Evolutionary conservation across 2,113 vertebrate genomes (phyloP).

Genomic region (Cairina moschata): DNA sequence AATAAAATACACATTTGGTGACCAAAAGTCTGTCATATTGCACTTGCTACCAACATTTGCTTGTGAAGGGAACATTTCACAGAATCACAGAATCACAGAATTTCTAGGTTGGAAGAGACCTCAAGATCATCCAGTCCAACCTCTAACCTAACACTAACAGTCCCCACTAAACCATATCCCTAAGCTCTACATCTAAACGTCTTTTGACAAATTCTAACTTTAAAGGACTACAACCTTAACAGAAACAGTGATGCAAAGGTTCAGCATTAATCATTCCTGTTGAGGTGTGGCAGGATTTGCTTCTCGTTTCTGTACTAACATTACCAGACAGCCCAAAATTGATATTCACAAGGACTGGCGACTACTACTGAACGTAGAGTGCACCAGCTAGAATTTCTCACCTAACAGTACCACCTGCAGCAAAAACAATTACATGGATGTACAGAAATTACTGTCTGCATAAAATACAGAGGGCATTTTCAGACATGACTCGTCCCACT

Average conservation of each 20-base stretch:
- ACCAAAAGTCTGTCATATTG: background rate
- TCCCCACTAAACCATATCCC: no score
- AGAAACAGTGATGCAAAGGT: background rate
- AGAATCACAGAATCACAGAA: no score
- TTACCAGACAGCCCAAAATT: conserved; percentile 5
- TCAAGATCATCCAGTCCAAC: no score
- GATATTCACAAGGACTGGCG: background rate
- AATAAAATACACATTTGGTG: background rate
- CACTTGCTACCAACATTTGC: background rate
- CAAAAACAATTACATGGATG: background rate
- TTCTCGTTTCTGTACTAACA: background rate
- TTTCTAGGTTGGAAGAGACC: no score
- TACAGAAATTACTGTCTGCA: background rate
- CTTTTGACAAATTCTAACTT: background rate
- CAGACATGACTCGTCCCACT: background rate
- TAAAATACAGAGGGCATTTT: background rate
- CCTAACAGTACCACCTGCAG: background rate
- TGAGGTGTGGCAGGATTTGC: background rate
- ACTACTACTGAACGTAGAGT: background rate
- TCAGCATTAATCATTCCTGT: background rate
- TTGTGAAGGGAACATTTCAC: background rate
- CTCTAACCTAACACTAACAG: no score
- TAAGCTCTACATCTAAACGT: no score
- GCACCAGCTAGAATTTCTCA: background rate
- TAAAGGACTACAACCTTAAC: background rate